Conservation (phyloP, 1,140 invertebrate species). For the Zophobas morio region DNA sequence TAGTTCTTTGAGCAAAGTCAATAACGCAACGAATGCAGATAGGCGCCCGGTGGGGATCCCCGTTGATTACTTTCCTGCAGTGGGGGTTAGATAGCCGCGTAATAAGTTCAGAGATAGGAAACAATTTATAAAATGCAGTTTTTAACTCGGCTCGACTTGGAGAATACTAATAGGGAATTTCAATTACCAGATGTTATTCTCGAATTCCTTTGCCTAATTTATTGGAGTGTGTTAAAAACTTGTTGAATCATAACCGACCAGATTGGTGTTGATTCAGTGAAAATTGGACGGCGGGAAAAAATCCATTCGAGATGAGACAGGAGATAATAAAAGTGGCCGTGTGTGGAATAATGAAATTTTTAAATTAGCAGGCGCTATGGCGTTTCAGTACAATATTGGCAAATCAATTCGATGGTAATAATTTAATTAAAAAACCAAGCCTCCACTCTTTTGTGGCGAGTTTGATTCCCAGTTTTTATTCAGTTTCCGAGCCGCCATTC, state of each 20-base stretch:
- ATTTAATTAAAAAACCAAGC: conserved; percentile 48
- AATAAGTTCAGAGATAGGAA: conserved; percentile 15
- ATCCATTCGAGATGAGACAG: conserved; percentile 5
- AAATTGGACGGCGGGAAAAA: conserved; percentile 19
- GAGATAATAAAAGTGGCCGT: conserved; percentile 34
- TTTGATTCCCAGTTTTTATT: conserved; percentile 45
- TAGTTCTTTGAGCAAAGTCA: conserved; percentile 8
- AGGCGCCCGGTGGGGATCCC: neutral
- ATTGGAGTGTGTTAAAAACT: conserved; percentile 17
- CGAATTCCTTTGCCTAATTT: conserved; percentile 1
- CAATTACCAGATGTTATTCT: neutral
- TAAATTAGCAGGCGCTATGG: conserved; percentile 39
- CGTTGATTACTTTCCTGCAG: conserved; percentile 13
- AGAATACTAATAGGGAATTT: too few relatives aligned
- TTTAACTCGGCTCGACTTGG: neutral
- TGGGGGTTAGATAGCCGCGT: conserved; percentile 6
- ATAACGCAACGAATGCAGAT: conserved; percentile 12
- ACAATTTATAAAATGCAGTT: conserved; percentile 16
- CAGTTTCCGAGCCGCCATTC: conserved; percentile 39
- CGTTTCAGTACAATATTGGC: conserved; percentile 33
- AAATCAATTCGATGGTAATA: conserved; percentile 48
- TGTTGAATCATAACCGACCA: conserved; percentile 6
- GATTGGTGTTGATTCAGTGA: conserved; percentile 20
- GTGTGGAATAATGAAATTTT: conserved; percentile 46
- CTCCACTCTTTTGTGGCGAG: conserved; percentile 29